Percentiles rank a stretch among this genome's conserved stretches.
Conservation (phyloP, 2,888 invertebrate genomes). For the Tanypteryx hageni region DNA sequence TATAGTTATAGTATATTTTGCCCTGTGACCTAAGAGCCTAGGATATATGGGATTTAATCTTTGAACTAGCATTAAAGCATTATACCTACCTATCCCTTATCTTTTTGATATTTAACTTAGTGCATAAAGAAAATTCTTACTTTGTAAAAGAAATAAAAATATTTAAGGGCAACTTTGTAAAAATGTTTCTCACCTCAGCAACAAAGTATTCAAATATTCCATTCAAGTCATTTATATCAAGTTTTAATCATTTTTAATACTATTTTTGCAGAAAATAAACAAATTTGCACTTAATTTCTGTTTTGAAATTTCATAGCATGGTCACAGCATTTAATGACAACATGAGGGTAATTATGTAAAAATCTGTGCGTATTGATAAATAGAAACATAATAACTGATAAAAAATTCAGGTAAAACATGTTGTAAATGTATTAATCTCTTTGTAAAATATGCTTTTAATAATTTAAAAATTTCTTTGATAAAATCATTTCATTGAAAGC, state of each 20-base stretch:
- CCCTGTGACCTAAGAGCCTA: slow-evolving; percentile 47
- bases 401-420: neutral
- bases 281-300: neutral
- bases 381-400: neutral
- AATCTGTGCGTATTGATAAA: slow-evolving; percentile 30
- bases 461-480: neutral
- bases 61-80: slow-evolving; percentile 56
- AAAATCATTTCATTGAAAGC: neutral
- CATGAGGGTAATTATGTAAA: neutral
- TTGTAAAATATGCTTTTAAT: neutral
- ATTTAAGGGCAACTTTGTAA: slow-evolving; percentile 20
- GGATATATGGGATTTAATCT: slow-evolving; percentile 35
- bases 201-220: neutral
- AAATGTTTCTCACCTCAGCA: slow-evolving; percentile 26
- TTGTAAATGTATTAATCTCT: no score
- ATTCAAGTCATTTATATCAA: slow-evolving; percentile 41
- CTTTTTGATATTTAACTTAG: slow-evolving; percentile 39
- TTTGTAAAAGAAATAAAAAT: neutral
- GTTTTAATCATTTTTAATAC: neutral
- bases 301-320: neutral
- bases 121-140: slow-evolving; percentile 30
- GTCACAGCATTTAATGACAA: neutral
- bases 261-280: neutral
- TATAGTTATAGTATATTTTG: slow-evolving; percentile 38
- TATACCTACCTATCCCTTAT: slow-evolving; percentile 46